A percentile compares a stretch with the other conserved stretches of the same genome.
Conservation (phyloP, 1,140 invertebrate species). For the Zaprionus tsacasi region DNA sequence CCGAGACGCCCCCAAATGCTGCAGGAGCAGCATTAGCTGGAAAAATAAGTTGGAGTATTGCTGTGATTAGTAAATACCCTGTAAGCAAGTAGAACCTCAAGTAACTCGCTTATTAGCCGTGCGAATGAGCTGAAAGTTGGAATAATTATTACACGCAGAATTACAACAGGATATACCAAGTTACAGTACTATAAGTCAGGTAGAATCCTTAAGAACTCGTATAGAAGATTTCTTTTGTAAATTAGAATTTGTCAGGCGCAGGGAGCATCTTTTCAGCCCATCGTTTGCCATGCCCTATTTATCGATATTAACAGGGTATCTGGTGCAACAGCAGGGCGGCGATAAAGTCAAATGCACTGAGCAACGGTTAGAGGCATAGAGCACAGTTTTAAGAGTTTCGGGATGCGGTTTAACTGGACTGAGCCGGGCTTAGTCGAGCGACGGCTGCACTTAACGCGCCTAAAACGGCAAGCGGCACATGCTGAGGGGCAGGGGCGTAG, state of each 20-base stretch:
- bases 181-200: not conserved
- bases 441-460: conserved; percentile 35
- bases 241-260: no score
- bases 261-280: no score
- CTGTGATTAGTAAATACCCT: conserved; percentile 1
- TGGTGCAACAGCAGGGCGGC: not conserved
- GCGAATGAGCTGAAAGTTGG: not conserved
- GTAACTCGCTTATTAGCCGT: not conserved
- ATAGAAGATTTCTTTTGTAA: no score
- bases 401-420: not conserved
- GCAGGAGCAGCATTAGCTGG: conserved; percentile 18
- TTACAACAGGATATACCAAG: not conserved
- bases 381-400: conserved; percentile 37
- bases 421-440: not conserved
- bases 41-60: not conserved
- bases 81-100: not conserved
- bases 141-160: not conserved
- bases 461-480: conserved; percentile 25
- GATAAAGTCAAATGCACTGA: conserved; percentile 15
- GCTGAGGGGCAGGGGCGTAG: conserved; percentile 4
- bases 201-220: not conserved
- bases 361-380: conserved; percentile 23
- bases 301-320: conserved; percentile 17
- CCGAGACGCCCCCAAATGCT: conserved; percentile 17
- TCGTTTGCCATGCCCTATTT: not conserved